phyloP scores from a whole-genome alignment of 30 jellyfish, hydroid and myxozoan species.

The Sanderia malayensis region DNA sequence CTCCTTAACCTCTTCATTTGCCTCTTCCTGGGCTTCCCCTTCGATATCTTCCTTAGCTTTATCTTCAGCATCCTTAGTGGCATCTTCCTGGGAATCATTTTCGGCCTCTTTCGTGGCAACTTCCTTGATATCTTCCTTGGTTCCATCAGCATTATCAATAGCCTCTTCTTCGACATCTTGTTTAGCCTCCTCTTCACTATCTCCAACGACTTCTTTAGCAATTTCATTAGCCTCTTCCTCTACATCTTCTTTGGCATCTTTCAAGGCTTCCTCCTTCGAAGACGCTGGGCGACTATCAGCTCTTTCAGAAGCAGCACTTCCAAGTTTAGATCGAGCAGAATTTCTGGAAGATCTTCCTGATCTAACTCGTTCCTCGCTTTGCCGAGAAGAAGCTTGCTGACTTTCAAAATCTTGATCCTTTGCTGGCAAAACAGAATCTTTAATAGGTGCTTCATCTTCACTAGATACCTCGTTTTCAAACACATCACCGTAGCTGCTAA shows the following conservation, averaged over 20 bases:
- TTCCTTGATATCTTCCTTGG: not conserved
- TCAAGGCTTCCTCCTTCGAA: not conserved
- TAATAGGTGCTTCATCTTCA: conserved; percentile 8
- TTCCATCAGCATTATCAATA: too few relatives aligned
- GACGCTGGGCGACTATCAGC: not conserved
- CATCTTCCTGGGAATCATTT: not conserved
- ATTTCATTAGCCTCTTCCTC: conserved; percentile 1
- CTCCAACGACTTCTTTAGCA: not conserved
- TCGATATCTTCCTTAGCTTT: not conserved
- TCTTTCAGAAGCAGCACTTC: not conserved
- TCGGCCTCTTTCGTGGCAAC: not conserved
- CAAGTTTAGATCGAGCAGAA: conserved; percentile 5
- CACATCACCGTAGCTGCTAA: conserved; percentile 9
- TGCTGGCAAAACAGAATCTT: conserved; percentile 6
- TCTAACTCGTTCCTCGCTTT: conserved; percentile 8
- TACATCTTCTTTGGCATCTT: not conserved
- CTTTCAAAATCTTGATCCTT: conserved; percentile 23
- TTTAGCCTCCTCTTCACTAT: not conserved
- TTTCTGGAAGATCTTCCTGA: conserved; percentile 9
- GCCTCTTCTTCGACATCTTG: too few relatives aligned
- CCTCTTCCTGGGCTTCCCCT: conserved; percentile 3
- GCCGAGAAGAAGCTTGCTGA: conserved; percentile 27
- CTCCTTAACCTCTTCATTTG: conserved; percentile 4
- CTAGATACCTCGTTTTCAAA: conserved; percentile 20
- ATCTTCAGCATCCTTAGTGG: not conserved